Conservation (phyloP, 92 coral and sea anemone genomes). For the Siderastrea siderea region DNA sequence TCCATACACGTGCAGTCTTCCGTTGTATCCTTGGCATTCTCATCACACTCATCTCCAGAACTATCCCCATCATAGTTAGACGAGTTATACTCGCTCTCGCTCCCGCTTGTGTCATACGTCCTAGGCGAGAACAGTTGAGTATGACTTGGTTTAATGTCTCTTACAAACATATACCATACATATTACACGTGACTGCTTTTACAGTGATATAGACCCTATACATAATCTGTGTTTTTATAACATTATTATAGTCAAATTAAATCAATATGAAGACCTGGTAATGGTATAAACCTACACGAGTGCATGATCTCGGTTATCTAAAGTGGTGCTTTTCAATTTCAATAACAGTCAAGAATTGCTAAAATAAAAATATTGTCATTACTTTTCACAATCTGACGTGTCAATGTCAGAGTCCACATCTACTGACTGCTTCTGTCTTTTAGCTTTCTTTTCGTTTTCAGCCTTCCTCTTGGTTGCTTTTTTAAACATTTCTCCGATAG, state of each 20-base stretch:
- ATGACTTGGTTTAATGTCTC: slow-evolving; percentile 4
- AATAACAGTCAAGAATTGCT: no score
- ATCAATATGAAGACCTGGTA: neutral
- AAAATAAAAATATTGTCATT: slow-evolving; percentile 29
- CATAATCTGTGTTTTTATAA: neutral
- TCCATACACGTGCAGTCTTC: slow-evolving; percentile 8
- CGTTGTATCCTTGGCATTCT: slow-evolving; percentile 19
- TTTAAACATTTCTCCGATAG: slow-evolving; percentile 35
- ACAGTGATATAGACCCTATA: neutral
- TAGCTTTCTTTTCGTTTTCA: slow-evolving; percentile 19
- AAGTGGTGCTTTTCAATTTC: neutral
- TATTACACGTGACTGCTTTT: neutral
- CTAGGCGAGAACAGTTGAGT: slow-evolving; percentile 44
- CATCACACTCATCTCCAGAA: neutral
- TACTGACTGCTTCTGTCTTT: slow-evolving; percentile 37
- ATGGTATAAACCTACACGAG: neutral
- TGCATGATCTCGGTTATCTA: neutral
- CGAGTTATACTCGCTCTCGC: slow-evolving; percentile 35
- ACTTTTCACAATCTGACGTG: slow-evolving; percentile 42
- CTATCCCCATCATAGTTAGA: slow-evolving; percentile 19
- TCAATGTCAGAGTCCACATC: slow-evolving; percentile 56
- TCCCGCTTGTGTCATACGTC: slow-evolving; percentile 21
- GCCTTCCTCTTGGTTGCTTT: slow-evolving; percentile 32
- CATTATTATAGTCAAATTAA: neutral
- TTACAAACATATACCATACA: neutral